These are phyloP conservation scores for Myrmophylax atrothorax DNA, from an alignment of 2,113 vertebrate species.

Conservation along the genomic window DNA sequence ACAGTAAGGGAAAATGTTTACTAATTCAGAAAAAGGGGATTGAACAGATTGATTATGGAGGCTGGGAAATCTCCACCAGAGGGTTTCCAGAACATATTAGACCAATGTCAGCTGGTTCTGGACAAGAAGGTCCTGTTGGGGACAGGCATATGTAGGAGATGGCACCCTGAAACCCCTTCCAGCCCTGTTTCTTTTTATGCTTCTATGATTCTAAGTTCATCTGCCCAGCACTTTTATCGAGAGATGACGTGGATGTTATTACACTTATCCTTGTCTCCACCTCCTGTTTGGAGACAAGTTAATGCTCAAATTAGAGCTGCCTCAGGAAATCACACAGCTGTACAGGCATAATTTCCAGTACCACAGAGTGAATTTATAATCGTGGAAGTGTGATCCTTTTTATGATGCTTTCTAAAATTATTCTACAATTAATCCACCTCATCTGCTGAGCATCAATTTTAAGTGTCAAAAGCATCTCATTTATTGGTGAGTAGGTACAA, in stretches of 20 bases:
- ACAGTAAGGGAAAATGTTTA: neutral
- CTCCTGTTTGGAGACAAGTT: neutral
- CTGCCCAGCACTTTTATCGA: neutral
- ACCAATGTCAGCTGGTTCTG: neutral
- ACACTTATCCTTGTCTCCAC: neutral
- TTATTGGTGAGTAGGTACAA: neutral
- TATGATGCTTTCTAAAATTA: neutral
- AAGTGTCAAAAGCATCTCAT: neutral
- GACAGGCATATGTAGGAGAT: neutral
- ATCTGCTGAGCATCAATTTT: neutral
- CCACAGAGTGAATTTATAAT: neutral
- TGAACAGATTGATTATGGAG: neutral
- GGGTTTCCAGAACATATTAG: neutral
- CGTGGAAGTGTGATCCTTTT: neutral
- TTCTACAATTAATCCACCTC: neutral
- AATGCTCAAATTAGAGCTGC: neutral
- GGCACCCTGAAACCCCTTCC: constrained; percentile 22
- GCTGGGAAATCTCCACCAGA: neutral
- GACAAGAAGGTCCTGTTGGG: neutral
- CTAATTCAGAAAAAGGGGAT: neutral
- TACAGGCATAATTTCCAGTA: neutral
- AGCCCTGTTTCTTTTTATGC: neutral
- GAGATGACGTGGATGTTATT: neutral
- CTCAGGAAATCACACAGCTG: neutral
- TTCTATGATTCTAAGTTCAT: constrained; percentile 53